Conservation (phyloP, 2,888 invertebrate genomes). For the Notodromas monacha region DNA sequence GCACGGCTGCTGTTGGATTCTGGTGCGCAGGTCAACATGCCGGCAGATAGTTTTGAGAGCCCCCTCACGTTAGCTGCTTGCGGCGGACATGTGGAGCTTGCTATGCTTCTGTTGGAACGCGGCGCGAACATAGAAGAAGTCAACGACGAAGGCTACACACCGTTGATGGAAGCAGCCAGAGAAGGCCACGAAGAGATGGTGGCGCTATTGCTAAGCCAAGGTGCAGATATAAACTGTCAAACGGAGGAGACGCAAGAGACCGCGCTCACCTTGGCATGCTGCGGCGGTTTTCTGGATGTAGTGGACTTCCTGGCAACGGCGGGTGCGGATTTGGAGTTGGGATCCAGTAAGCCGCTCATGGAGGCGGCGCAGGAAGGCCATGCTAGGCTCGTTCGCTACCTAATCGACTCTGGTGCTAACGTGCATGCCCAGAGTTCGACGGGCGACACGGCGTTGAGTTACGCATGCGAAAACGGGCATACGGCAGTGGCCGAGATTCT, state of each 20-base stretch:
- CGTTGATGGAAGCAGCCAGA: constrained; percentile 91
- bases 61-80: constrained; percentile 91
- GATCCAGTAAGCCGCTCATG: constrained; percentile 86
- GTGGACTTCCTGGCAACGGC: constrained; percentile 79
- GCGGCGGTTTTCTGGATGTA: constrained; percentile 75
- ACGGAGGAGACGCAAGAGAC: constrained; percentile 97
- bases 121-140: constrained; percentile 97
- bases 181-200: constrained; percentile 99
- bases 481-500: constrained; percentile 80
- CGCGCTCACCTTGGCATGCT: constrained; percentile 66
- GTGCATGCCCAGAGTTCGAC: constrained; percentile 80
- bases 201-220: constrained; percentile 54
- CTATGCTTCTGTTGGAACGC: constrained; percentile 69
- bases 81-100: constrained; percentile 90
- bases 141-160: constrained; percentile 96
- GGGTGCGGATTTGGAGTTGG: constrained; percentile 73
- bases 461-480: constrained; percentile 95
- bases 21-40: constrained; percentile 97
- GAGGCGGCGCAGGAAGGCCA: constrained; percentile 96
- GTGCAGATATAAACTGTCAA: constrained; percentile 85
- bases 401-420: constrained; percentile 50
- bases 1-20: constrained; percentile 71
- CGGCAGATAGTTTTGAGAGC: constrained; percentile 94
- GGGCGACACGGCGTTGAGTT: constrained; percentile 76
- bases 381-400: constrained; percentile 57